These are phyloP conservation scores for Chaitophorus viminalis DNA, from an alignment of 2,888 invertebrate species.

Conservation along the genomic window DNA sequence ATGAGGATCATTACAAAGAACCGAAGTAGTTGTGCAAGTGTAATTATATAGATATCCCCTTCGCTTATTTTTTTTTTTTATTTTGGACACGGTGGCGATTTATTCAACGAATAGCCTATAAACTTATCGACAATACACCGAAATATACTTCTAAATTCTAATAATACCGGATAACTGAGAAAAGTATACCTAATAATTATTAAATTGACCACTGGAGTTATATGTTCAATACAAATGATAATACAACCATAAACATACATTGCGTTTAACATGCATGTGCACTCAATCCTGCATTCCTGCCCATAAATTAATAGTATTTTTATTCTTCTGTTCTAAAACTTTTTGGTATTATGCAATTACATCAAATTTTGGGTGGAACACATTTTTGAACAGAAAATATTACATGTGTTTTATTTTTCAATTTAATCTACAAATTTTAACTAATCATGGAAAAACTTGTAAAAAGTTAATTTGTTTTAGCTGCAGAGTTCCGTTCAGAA, in stretches of 20 bases:
- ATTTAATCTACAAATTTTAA: too few species aligned
- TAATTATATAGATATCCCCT: slow-evolving; percentile 17
- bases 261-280: background rate
- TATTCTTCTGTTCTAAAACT: too few species aligned
- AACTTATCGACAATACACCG: background rate
- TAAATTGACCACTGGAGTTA: background rate
- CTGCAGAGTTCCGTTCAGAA: too few species aligned
- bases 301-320: too few species aligned
- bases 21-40: background rate
- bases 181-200: background rate
- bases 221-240: background rate
- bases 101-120: slow-evolving; percentile 6
- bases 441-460: too few species aligned
- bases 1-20: slow-evolving; percentile 34
- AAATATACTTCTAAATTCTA: background rate
- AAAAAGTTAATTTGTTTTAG: too few species aligned
- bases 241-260: background rate
- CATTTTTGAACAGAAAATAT: too few species aligned
- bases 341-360: too few species aligned
- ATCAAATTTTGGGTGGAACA: too few species aligned
- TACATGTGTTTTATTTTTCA: too few species aligned
- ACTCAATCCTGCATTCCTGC: too few species aligned
- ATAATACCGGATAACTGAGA: background rate
- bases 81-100: background rate
- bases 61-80: slow-evolving; percentile 23